Conservation (phyloP, 2,888 invertebrate genomes). For the Trichacis sp. region DNA sequence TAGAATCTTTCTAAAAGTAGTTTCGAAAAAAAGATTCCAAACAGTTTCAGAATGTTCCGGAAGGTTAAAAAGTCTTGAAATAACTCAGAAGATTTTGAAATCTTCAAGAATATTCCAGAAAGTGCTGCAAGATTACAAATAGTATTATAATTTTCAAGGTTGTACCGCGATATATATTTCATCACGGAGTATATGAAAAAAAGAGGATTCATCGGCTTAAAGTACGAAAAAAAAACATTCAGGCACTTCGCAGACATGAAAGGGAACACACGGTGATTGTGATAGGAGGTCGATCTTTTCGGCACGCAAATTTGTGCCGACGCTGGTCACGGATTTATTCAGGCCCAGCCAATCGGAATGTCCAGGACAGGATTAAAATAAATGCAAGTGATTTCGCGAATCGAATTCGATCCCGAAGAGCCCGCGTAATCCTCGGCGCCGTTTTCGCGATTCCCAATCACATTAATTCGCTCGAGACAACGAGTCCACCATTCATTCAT, state of each 20-base stretch:
- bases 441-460: background rate
- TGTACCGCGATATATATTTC: no score
- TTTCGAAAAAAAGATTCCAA: no score
- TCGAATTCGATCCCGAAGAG: constrained; percentile 5
- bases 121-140: no score
- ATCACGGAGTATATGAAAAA: no score
- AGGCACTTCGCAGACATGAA: constrained; percentile 23
- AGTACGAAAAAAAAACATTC: constrained; percentile 8
- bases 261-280: constrained; percentile 53
- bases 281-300: constrained; percentile 57
- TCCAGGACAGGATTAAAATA: constrained; percentile 48
- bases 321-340: constrained; percentile 59
- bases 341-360: constrained; percentile 52
- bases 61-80: no score
- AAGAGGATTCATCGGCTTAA: constrained; percentile 5
- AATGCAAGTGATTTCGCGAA: background rate
- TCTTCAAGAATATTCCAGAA: no score
- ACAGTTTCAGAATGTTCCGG: no score
- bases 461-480: background rate
- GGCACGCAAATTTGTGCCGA: constrained; percentile 54
- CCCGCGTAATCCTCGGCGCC: background rate
- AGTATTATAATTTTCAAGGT: no score
- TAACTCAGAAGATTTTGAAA: no score
- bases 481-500: background rate
- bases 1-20: no score